Conservation (phyloP, 2,113 vertebrate genomes). For the Neoarius graeffei region DNA sequence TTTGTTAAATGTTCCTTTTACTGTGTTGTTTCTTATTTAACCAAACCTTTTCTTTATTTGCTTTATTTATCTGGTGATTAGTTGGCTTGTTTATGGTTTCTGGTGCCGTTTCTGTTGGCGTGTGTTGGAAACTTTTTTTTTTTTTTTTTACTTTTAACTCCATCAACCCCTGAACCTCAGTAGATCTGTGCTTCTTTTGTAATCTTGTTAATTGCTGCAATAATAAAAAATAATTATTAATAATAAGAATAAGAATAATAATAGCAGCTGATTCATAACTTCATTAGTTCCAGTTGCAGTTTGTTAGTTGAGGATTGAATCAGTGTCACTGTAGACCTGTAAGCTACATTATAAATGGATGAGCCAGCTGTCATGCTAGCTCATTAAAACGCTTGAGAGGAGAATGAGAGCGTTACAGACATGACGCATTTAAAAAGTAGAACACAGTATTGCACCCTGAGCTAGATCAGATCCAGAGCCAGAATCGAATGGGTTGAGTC, state of each 20-base stretch:
- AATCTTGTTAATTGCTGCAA: neutral
- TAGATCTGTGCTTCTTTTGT: neutral
- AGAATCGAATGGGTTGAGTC: neutral
- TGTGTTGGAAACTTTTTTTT: neutral
- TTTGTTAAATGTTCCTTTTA: neutral
- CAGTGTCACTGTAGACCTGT: neutral
- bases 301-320: neutral
- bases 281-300: neutral
- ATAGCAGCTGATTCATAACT: neutral
- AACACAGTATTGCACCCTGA: neutral
- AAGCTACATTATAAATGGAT: too few species aligned
- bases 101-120: neutral
- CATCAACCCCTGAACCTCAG: neutral
- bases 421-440: neutral
- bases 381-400: neutral
- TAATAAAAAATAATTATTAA: too few species aligned
- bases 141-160: neutral
- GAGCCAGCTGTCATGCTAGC: too few species aligned
- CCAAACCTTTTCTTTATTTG: neutral
- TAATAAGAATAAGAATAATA: too few species aligned
- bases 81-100: neutral
- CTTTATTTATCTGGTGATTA: constrained; percentile 2
- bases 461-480: neutral
- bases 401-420: neutral
- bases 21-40: neutral